Evolutionary conservation across 2,113 vertebrate genomes (phyloP), one percentile per base, ranked within the genome.

Genomic region (Synodontis membranacea): DNA sequence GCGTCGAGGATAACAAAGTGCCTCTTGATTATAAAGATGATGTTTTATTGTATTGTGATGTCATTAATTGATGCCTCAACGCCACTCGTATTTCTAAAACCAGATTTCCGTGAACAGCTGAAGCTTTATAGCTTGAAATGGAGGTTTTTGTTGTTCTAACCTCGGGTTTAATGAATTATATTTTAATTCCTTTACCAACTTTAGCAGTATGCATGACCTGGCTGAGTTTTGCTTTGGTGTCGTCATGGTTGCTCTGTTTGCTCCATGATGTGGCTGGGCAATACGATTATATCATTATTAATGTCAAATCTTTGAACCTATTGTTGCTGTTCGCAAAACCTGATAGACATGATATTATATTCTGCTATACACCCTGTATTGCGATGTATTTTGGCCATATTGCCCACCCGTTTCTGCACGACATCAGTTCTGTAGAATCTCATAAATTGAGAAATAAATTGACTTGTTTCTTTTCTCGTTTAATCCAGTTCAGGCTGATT

Each of bases 401-500:
- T 7, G 8, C 76, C 2, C n/a, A 23, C 9, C 0, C 6, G 5
- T 80, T 14, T 8, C 8, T 72, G 39, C 56, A 85, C 31, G 2
- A 37, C 5, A 37, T 46, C 19, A 58, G 48, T 23, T 72, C 34
- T 76, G 34, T 28, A 76, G 7, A 75, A n/a, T 17, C 23, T 56
- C 39, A 39, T 23, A 82, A 11, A 62, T n/a, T n/a, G n/a, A n/a
- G n/a, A 66, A 78, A 37, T 15, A 44, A 86, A 48, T n/a, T 70
- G 66, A 78, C 68, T 56, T 19, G 10, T 79, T 82, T 87, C 17
- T 80, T 85, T 31, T 84, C 42, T 62, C 17, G 34, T 87, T 80
- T 81, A 46, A 28, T 8, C 76, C 78, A 93, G 91, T 92, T 50
- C 87, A 86, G 87, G 88, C 85, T 28, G 91, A 92, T 84, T 89